Percentiles rank a stretch among this genome's conserved stretches.
Conservation (phyloP, 2,888 invertebrate species). For the Dendrolimus pini region DNA sequence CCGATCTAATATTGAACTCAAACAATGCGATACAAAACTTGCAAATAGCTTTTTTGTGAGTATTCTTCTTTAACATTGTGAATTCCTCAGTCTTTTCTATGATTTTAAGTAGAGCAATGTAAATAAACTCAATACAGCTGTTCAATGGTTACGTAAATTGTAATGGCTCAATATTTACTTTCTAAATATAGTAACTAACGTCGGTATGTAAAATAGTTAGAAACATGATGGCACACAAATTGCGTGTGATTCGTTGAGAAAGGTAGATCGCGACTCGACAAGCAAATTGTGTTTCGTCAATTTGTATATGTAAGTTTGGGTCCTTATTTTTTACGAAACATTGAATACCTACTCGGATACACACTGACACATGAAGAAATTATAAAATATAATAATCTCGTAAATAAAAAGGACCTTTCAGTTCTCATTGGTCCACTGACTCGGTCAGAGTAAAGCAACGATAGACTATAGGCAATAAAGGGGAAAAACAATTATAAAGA, state of each 20-base stretch:
- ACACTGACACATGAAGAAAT: not conserved
- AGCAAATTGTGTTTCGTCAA: conserved; percentile 41
- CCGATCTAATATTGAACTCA: conserved; percentile 50
- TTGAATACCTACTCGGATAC: conserved; percentile 1
- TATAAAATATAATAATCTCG: conserved; percentile 28
- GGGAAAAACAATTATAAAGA: conserved; percentile 56
- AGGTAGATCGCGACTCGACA: conserved; percentile 20
- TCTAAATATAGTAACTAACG: conserved; percentile 64
- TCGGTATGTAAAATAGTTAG: conserved; percentile 71
- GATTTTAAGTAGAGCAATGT: conserved; percentile 50
- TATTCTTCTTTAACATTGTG: conserved; percentile 68
- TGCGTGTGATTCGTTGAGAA: conserved; percentile 27
- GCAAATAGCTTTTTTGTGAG: conserved; percentile 55
- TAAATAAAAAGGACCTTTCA: conserved; percentile 32
- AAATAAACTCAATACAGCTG: conserved; percentile 37
- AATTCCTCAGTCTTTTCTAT: conserved; percentile 72
- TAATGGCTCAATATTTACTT: conserved; percentile 55
- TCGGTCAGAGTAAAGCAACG: conserved; percentile 43
- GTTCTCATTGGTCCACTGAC: conserved; percentile 30
- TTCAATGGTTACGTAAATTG: conserved; percentile 52
- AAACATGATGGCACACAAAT: conserved; percentile 48
- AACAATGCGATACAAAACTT: conserved; percentile 35
- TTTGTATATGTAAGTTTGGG: conserved; percentile 24
- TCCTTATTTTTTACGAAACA: conserved; percentile 42
- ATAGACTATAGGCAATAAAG: conserved; percentile 33